Evolutionary conservation across 2,797 vertebrate genomes (phyloP).

Genomic region (Scomberomorus guttatus): DNA sequence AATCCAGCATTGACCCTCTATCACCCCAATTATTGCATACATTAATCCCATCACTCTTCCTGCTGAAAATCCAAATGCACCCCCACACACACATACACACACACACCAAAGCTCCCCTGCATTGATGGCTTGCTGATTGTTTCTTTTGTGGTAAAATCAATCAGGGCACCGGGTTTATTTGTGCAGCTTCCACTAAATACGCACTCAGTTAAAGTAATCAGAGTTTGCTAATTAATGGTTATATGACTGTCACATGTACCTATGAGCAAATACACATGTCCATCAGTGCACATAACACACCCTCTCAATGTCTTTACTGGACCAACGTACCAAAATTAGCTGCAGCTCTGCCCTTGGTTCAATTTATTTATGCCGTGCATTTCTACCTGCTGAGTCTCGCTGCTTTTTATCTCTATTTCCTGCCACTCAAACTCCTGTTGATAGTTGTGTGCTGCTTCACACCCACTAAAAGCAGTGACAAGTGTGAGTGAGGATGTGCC

Average conservation of each 20-base stretch:
- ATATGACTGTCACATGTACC: conserved; percentile 12
- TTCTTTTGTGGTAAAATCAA: conserved; percentile 62
- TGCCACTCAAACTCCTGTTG: conserved; percentile 44
- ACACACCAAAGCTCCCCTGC: not conserved
- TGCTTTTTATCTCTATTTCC: conserved; percentile 49
- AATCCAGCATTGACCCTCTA: conserved; percentile 47
- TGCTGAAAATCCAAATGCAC: conserved; percentile 21
- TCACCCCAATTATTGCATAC: conserved; percentile 69
- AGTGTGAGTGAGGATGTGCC: conserved; percentile 37
- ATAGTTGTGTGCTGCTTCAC: conserved; percentile 49
- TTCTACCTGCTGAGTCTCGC: conserved; percentile 25
- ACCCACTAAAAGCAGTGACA: conserved; percentile 35
- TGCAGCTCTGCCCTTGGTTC: conserved; percentile 34
- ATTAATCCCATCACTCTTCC: conserved; percentile 56
- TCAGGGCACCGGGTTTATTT: conserved; percentile 39
- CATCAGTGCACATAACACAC: not conserved
- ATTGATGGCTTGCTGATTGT: conserved; percentile 55
- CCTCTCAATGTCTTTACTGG: not conserved
- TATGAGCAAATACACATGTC: conserved; percentile 1
- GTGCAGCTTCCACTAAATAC: conserved; percentile 41
- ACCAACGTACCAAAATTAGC: not conserved
- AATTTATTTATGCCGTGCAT: conserved; percentile 11
- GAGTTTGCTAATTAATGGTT: conserved; percentile 32
- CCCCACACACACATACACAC: conserved; percentile 21
- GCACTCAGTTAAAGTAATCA: conserved; percentile 42